A percentile compares a stretch with the other conserved stretches of the same genome.
Conservation (phyloP, 2,888 invertebrate genomes). For the Peribatodes rhomboidaria region DNA sequence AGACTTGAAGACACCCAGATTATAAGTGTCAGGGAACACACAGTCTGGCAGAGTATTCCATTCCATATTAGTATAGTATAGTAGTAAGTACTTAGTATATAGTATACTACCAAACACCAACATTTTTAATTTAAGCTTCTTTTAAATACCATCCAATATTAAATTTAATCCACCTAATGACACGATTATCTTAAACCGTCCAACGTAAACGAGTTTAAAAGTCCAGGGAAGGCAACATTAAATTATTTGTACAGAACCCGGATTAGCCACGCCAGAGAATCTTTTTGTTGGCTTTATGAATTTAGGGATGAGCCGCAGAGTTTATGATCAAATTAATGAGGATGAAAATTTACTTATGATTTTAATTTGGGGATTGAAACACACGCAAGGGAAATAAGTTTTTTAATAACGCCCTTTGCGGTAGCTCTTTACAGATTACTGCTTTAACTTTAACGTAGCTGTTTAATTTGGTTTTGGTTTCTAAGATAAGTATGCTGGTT, state of each 20-base stretch:
- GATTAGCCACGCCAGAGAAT: conserved; percentile 22
- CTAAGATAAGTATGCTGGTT: neutral
- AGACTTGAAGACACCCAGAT: too few relatives aligned
- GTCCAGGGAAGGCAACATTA: conserved; percentile 10
- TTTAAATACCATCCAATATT: too few relatives aligned
- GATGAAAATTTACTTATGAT: conserved; percentile 20
- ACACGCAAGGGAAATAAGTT: conserved; percentile 22
- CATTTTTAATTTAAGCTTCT: neutral
- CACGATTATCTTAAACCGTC: neutral
- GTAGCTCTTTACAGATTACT: conserved; percentile 6
- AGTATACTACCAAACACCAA: too few relatives aligned
- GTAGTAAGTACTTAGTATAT: too few relatives aligned
- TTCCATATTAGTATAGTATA: too few relatives aligned
- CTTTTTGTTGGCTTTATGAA: conserved; percentile 17
- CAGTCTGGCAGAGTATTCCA: too few relatives aligned
- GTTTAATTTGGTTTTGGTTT: neutral
- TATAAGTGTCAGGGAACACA: too few relatives aligned
- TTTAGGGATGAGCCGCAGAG: conserved; percentile 24
- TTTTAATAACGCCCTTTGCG: conserved; percentile 24
- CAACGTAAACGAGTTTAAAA: conserved; percentile 7
- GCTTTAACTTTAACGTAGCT: neutral
- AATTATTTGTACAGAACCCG: conserved; percentile 17
- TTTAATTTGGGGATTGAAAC: conserved; percentile 24
- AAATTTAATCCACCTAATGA: conserved; percentile 2
- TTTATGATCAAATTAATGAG: conserved; percentile 32